Conservation (phyloP, 1,140 invertebrate species). For the Drosophila mauritiana region DNA sequence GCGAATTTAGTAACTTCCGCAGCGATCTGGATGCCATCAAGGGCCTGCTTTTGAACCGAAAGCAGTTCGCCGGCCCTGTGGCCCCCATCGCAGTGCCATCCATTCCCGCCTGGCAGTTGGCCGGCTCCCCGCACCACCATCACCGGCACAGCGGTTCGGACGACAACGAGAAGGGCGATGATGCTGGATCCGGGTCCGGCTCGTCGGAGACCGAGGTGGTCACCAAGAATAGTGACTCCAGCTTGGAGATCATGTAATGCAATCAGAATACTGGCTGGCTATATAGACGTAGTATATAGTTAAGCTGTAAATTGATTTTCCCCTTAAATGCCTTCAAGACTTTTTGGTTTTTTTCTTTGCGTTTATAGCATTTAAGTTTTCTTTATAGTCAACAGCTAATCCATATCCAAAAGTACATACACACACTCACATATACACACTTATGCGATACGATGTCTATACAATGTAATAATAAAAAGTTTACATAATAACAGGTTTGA, state of each 20-base stretch:
- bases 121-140: slow-evolving; percentile 75
- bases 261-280: slow-evolving; percentile 19
- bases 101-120: slow-evolving; percentile 91
- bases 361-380: slow-evolving; percentile 48
- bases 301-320: slow-evolving; percentile 31
- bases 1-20: slow-evolving; percentile 89
- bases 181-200: slow-evolving; percentile 86
- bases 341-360: slow-evolving; percentile 31
- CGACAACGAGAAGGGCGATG: slow-evolving; percentile 81
- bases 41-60: slow-evolving; percentile 90
- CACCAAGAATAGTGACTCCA: slow-evolving; percentile 89
- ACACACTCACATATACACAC: slow-evolving; percentile 50
- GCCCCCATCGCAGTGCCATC: slow-evolving; percentile 87
- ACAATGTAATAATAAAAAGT: slow-evolving; percentile 61
- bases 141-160: slow-evolving; percentile 72
- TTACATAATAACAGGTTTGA: slow-evolving; percentile 64
- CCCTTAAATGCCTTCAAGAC: slow-evolving; percentile 28
- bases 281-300: slow-evolving; percentile 21
- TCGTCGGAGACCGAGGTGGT: slow-evolving; percentile 88
- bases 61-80: slow-evolving; percentile 89
- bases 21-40: slow-evolving; percentile 91
- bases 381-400: slow-evolving; percentile 53
- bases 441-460: slow-evolving; percentile 51
- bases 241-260: slow-evolving; percentile 88
- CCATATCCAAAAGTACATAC: slow-evolving; percentile 64